These are phyloP conservation scores for Cyclura pinguis DNA, from an alignment of 2,797 vertebrate species.

Conservation along the genomic window DNA sequence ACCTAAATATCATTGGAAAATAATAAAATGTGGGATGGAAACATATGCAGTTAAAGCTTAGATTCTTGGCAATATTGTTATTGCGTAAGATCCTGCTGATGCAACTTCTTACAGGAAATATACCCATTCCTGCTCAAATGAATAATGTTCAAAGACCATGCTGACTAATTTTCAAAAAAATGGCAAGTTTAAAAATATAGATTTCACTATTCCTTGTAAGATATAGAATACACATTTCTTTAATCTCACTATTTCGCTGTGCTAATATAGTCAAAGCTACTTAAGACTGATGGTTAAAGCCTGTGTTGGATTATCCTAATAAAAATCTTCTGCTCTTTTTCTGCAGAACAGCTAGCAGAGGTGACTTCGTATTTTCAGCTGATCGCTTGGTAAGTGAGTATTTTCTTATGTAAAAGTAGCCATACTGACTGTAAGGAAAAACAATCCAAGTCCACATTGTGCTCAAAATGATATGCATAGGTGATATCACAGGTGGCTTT, in stretches of 20 bases:
- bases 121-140: not conserved
- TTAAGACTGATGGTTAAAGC: not conserved
- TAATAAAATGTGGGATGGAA: not conserved
- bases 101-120: not conserved
- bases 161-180: not conserved
- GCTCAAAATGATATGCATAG: not conserved
- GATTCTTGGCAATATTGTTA: not conserved
- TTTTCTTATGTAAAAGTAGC: slow-evolving; percentile 53
- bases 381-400: slow-evolving; percentile 91
- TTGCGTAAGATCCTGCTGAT: not conserved
- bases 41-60: no score
- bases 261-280: not conserved
- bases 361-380: slow-evolving; percentile 96
- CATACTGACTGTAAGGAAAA: no score
- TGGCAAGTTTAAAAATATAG: not conserved
- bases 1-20: not conserved
- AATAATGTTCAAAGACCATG: not conserved
- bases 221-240: not conserved
- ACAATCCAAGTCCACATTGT: not conserved
- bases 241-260: not conserved
- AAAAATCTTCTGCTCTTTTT: slow-evolving; percentile 66
- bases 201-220: not conserved
- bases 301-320: not conserved
- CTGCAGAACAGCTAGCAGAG: slow-evolving; percentile 92
- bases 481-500: no score